Evolutionary conservation across 2,888 invertebrate genomes (phyloP), one percentile per base, ranked within the genome.

Genomic region (Crocallis elinguaria): DNA sequence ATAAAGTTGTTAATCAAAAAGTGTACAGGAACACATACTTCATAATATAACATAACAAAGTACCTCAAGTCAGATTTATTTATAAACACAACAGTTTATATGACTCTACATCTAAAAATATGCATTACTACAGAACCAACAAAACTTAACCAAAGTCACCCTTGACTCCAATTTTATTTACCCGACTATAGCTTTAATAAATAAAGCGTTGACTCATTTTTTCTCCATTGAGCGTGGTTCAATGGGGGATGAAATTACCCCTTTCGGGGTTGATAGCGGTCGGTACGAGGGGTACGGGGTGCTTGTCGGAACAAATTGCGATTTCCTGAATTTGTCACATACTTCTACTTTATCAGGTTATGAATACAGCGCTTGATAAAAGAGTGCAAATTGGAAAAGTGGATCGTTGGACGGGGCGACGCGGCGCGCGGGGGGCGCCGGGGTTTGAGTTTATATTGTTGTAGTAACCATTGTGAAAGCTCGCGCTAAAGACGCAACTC

Each of bases 191-290:
- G 39, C 27, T 35, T 51, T 45, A 51, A 44, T 51, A 51, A 44
- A 64, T 65, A 65, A 71, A 72, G 59, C 64, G 69, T 62, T 51
- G 63, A 62, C 60, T 70, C 60, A 67, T 71, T 71, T 70, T 58
- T 67, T 62, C 52, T 38, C 51, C 51, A 67, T 64, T 60, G 61
- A 64, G 36, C 50, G 49, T n/a, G 49, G 59, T 56, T 58, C 65
- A 73, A 68, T 62, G 62, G 53, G 58, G 56, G 57, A 55, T 63
- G 50, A 71, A 73, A 68, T 72, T 64, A 69, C 65, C 68, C 65
- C 64, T 65, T 56, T 49, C 41, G 55, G 52, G 52, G 53, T 58
- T 62, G 62, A 63, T 64, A 59, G 60, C 64, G 38, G 60, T 58
- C 60, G 55, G 58, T 35, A 35, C 23, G 23, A 11, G 42, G 27